phyloP scores from a whole-genome alignment of 1,140 invertebrate species.

The Drosophila sp. region DNA sequence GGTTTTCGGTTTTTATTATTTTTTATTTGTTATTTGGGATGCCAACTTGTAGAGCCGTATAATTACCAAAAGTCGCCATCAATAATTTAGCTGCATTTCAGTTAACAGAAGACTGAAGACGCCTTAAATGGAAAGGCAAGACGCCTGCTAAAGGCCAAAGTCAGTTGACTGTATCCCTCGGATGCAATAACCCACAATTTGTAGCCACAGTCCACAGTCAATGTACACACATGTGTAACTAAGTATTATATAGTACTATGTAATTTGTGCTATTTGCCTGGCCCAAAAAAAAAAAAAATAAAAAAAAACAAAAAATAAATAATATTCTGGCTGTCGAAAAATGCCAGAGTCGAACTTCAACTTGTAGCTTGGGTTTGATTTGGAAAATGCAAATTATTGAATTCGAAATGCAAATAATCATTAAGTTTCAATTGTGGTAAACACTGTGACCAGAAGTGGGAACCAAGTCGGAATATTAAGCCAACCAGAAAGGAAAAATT shows the following conservation, averaged over 20 bases:
- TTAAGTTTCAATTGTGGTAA: conserved; percentile 67
- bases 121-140: not conserved
- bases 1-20: not conserved
- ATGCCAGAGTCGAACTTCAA: conserved; percentile 10
- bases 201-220: conserved; percentile 32
- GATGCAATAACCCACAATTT: conserved; percentile 72
- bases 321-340: conserved; percentile 12
- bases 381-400: conserved; percentile 73
- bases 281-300: conserved; percentile 35
- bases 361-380: conserved; percentile 48
- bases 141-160: conserved; percentile 27
- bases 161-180: conserved; percentile 78
- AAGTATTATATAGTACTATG: conserved; percentile 43
- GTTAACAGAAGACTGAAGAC: conserved; percentile 10
- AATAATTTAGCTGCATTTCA: conserved; percentile 48
- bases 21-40: no score
- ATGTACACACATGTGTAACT: conserved; percentile 38
- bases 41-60: conserved; percentile 5
- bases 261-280: conserved; percentile 68
- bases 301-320: not conserved
- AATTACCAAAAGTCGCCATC: conserved; percentile 27
- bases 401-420: conserved; percentile 77
- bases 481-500: conserved; percentile 44
- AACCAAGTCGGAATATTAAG: conserved; percentile 18
- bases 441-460: not conserved